Evolutionary conservation across 2,113 vertebrate genomes (phyloP).

Genomic region (Tachysurus vachellii): DNA sequence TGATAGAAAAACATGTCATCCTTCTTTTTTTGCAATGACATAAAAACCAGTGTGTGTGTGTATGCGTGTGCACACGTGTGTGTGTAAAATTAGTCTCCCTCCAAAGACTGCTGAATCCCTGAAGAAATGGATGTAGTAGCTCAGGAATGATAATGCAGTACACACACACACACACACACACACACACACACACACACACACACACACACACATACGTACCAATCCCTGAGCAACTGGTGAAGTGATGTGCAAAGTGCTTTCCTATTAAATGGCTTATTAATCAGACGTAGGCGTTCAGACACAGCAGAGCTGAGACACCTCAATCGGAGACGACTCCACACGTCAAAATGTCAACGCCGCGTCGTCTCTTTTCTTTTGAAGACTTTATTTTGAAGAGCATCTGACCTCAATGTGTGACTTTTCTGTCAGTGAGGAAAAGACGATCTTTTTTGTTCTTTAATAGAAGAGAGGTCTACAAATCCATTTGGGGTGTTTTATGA

Average conservation of each 20-base stretch:
- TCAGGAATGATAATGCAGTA: conserved; percentile 37
- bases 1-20: background rate
- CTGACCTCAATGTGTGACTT: background rate
- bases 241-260: conserved; percentile 27
- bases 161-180: conserved; percentile 37
- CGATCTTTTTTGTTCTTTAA: background rate
- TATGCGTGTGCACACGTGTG: too few relatives aligned
- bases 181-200: conserved; percentile 33
- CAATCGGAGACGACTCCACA: background rate
- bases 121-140: conserved; percentile 37
- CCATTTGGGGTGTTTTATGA: background rate
- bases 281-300: conserved; percentile 20
- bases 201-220: conserved; percentile 35
- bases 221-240: conserved; percentile 45
- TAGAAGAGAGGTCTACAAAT: background rate
- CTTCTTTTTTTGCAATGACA: conserved; percentile 16
- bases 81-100: conserved; percentile 47
- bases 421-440: background rate
- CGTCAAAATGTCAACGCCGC: conserved; percentile 34
- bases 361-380: conserved; percentile 4
- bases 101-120: conserved; percentile 42
- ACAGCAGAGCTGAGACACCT: background rate
- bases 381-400: conserved; percentile 14
- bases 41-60: conserved; percentile 15
- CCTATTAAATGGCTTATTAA: conserved; percentile 32